phyloP scores from a whole-genome alignment of 2,888 invertebrate genomes.

The Tortricodes alternella region DNA sequence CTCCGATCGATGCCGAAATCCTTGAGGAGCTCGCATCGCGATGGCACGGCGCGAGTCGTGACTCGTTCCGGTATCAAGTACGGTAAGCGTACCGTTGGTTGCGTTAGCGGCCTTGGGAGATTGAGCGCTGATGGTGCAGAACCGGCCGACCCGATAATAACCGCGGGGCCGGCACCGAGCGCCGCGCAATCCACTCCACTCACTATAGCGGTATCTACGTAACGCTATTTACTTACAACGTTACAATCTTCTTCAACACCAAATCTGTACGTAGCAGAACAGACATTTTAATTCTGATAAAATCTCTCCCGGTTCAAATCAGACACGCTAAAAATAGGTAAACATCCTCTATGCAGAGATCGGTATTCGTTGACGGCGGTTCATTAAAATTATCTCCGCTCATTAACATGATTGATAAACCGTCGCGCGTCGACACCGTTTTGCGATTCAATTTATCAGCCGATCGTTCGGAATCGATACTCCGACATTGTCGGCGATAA shows the following conservation, averaged over 20 bases:
- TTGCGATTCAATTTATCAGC: slow-evolving; percentile 16
- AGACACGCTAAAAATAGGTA: neutral
- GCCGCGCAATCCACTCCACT: slow-evolving; percentile 6
- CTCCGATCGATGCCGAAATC: slow-evolving; percentile 46
- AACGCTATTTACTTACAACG: slow-evolving; percentile 10
- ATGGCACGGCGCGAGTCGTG: slow-evolving; percentile 59
- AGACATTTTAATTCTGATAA: neutral
- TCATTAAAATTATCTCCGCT: slow-evolving; percentile 15
- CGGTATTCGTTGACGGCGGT: neutral
- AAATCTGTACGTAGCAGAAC: neutral
- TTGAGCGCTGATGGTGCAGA: slow-evolving; percentile 54
- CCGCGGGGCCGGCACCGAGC: slow-evolving; percentile 39
- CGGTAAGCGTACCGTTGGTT: slow-evolving; percentile 70
- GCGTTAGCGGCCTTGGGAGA: slow-evolving; percentile 69
- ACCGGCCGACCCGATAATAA: slow-evolving; percentile 48
- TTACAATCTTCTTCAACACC: slow-evolving; percentile 1
- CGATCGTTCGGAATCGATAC: slow-evolving; percentile 30
- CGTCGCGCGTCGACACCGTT: slow-evolving; percentile 14
- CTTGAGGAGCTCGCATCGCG: slow-evolving; percentile 45
- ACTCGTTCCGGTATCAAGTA: slow-evolving; percentile 45
- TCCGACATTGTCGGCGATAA: slow-evolving; percentile 13
- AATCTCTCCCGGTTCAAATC: neutral
- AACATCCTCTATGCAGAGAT: slow-evolving; percentile 2
- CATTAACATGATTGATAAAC: slow-evolving; percentile 23
- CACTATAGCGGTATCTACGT: slow-evolving; percentile 31